phyloP scores from a whole-genome alignment of 1,140 invertebrate genomes.

The Odontomachus brunneus region DNA sequence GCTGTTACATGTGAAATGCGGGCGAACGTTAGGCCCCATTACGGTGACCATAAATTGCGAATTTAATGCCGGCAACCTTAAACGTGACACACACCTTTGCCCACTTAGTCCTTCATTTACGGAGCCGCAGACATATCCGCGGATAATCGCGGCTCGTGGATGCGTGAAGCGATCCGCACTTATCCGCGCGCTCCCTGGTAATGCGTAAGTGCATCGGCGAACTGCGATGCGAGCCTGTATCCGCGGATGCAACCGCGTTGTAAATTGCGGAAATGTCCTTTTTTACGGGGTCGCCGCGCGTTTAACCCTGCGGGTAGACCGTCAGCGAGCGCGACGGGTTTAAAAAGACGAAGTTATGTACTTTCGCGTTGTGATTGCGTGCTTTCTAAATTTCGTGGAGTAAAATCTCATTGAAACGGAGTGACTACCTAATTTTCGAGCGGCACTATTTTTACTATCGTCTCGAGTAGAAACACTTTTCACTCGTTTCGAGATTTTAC shows the following conservation, averaged over 20 bases:
- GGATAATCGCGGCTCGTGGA: conserved; percentile 39
- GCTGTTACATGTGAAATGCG: background rate
- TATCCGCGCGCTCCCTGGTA: conserved; percentile 24
- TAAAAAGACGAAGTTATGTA: background rate
- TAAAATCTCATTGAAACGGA: too few species aligned
- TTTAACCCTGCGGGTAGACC: background rate
- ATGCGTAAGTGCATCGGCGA: conserved; percentile 27
- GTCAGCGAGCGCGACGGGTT: background rate
- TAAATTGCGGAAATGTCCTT: conserved; percentile 38
- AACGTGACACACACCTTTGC: conserved; percentile 11
- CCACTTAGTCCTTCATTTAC: conserved; percentile 38
- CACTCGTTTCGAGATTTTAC: too few species aligned
- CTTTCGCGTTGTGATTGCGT: background rate
- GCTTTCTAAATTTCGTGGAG: too few species aligned
- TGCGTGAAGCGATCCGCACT: conserved; percentile 39
- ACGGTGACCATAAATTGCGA: conserved; percentile 15
- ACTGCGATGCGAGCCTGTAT: background rate
- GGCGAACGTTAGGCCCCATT: background rate
- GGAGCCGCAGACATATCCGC: conserved; percentile 32
- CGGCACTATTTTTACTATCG: too few species aligned
- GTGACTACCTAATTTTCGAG: too few species aligned
- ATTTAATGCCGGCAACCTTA: conserved; percentile 15
- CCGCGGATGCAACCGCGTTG: conserved; percentile 1
- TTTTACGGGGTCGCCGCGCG: background rate
- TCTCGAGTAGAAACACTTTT: too few species aligned